These are phyloP conservation scores for Chanos chanos DNA, from an alignment of 2,797 vertebrate species.

Conservation along the genomic window DNA sequence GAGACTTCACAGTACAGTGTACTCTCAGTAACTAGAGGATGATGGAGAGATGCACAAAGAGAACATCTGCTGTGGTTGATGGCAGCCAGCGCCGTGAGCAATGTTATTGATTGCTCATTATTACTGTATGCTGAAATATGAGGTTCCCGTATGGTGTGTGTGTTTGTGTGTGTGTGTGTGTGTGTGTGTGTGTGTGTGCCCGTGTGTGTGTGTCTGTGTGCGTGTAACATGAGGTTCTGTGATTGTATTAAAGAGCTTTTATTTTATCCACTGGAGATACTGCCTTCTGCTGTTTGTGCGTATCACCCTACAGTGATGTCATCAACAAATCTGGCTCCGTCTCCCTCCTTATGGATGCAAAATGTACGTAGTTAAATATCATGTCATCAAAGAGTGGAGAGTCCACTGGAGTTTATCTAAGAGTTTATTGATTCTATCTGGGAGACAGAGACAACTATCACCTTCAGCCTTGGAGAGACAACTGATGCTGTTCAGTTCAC, in stretches of 20 bases:
- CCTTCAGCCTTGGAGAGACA: too few species aligned
- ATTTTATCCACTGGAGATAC: conserved; percentile 70
- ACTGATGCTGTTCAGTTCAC: conserved; percentile 19
- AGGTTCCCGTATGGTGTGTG: conserved; percentile 39
- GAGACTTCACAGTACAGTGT: too few species aligned
- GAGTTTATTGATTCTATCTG: too few species aligned
- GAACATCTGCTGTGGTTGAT: conserved; percentile 74
- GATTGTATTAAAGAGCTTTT: conserved; percentile 78
- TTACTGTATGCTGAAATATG: conserved; percentile 62
- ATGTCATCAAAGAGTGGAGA: too few species aligned
- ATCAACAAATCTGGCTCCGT: conserved; percentile 22
- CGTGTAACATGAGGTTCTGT: conserved; percentile 77
- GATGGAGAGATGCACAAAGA: conserved; percentile 44
- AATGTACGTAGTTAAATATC: too few species aligned
- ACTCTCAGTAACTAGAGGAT: conserved; percentile 43
- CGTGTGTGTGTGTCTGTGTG: conserved; percentile 28
- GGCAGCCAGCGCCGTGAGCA: conserved; percentile 73
- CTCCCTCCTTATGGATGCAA: too few species aligned
- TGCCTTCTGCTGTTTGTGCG: conserved; percentile 68
- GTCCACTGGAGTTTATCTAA: too few species aligned
- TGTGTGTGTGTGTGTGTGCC: not conserved
- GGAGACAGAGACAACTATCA: too few species aligned
- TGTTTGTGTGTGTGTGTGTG: conserved; percentile 15
- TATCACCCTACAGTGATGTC: conserved; percentile 63
- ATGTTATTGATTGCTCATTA: conserved; percentile 79